Evolutionary conservation across 2,888 invertebrate genomes (phyloP).

Genomic region (Cerceris rybyensis): DNA sequence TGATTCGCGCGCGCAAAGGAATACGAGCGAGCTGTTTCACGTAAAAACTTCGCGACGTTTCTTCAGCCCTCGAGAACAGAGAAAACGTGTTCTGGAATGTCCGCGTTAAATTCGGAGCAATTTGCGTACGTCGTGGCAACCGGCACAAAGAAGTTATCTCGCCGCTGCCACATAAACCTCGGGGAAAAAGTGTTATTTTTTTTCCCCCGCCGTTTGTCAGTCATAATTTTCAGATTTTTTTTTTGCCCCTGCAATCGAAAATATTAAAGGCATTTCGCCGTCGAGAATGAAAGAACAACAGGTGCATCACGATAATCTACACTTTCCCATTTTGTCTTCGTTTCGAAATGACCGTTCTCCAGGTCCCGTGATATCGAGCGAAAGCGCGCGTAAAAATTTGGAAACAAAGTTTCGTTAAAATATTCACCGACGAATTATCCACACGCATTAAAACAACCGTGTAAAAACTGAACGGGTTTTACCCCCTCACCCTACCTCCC

Average conservation of each 20-base stretch:
- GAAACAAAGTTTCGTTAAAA: neutral
- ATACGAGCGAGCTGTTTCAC: conserved; percentile 5
- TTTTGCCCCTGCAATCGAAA: neutral
- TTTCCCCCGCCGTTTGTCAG: conserved; percentile 33
- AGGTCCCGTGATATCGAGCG: no score
- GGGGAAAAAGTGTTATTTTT: conserved; percentile 42
- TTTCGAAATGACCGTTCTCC: neutral
- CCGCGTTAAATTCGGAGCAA: conserved; percentile 48
- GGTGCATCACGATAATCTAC: conserved; percentile 35
- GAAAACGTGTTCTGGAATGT: neutral
- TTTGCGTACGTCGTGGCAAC: conserved; percentile 10
- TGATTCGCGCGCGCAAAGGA: conserved; percentile 8
- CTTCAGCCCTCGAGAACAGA: neutral
- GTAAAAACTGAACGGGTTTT: no score
- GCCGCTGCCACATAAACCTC: conserved; percentile 32
- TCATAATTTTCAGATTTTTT: conserved; percentile 41
- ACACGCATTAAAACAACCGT: no score
- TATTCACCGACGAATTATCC: no score
- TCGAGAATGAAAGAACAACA: conserved; percentile 14
- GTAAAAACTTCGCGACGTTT: conserved; percentile 5
- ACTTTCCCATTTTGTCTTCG: conserved; percentile 30
- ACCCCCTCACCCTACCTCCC: no score
- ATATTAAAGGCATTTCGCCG: conserved; percentile 25
- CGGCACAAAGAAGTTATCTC: conserved; percentile 41
- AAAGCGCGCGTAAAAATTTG: no score